A percentile compares a stretch with the other conserved stretches of the same genome.
Conservation (phyloP, 2,113 vertebrate genomes). For the Nyctibius bracteatus region DNA sequence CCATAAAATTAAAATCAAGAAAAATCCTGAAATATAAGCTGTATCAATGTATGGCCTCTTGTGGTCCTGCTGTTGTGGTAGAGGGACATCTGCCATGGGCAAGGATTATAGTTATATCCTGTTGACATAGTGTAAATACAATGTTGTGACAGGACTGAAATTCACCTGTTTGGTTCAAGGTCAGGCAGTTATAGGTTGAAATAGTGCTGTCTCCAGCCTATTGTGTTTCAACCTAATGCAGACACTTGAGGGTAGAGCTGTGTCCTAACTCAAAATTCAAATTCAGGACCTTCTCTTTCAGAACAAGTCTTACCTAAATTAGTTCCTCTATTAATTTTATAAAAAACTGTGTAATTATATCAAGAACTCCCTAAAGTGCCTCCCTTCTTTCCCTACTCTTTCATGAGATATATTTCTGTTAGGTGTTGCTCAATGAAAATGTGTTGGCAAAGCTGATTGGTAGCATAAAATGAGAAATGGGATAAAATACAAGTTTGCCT, state of each 20-base stretch:
- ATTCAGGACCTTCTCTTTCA: neutral
- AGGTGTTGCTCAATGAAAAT: neutral
- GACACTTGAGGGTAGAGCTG: neutral
- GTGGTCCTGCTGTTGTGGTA: neutral
- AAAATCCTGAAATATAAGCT: neutral
- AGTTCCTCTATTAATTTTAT: neutral
- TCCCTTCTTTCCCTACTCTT: neutral
- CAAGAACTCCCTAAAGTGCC: neutral
- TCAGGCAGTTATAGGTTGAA: neutral
- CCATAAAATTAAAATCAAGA: neutral
- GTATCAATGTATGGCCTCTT: fast-evolving
- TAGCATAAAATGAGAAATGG: neutral
- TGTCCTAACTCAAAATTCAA: neutral
- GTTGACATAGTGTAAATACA: neutral
- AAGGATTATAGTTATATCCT: neutral
- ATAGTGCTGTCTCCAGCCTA: neutral
- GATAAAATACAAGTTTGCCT: neutral
- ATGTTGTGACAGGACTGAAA: neutral
- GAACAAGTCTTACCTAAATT: neutral
- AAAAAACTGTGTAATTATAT: neutral
- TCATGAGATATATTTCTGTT: neutral
- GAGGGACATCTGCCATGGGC: neutral
- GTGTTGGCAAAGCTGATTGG: neutral
- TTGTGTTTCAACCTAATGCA: neutral
- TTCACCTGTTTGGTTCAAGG: neutral